Percentiles rank a stretch among this genome's conserved stretches.
Conservation (phyloP, 2,888 invertebrate species). For the Stegophylla sp. region DNA sequence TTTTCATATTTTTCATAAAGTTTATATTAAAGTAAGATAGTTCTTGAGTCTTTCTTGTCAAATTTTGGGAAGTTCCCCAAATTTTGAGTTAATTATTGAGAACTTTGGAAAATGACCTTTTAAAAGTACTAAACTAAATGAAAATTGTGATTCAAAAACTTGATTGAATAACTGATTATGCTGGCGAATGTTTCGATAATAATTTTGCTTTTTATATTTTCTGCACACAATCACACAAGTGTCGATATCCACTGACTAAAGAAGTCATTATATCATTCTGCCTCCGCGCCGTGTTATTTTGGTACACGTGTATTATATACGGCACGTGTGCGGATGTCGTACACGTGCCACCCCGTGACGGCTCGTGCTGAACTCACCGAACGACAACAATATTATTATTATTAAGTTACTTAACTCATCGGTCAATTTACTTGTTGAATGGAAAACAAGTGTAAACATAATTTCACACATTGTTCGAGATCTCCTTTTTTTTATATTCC, state of each 20-base stretch:
- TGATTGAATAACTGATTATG: too few species aligned
- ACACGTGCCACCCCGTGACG: background rate
- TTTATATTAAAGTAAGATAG: too few species aligned
- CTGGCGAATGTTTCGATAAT: too few species aligned
- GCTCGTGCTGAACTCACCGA: background rate
- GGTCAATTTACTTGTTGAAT: constrained; percentile 29
- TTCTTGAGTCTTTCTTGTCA: too few species aligned
- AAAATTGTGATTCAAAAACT: too few species aligned
- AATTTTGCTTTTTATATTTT: background rate
- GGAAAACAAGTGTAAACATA: background rate
- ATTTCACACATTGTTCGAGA: background rate
- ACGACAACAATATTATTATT: constrained; percentile 6
- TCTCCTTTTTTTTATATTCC: too few species aligned
- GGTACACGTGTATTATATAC: too few species aligned
- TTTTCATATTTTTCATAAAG: too few species aligned
- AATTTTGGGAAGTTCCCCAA: too few species aligned
- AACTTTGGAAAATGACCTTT: too few species aligned
- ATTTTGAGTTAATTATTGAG: too few species aligned
- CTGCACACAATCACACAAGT: background rate
- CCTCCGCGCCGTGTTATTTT: background rate
- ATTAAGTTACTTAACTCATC: background rate
- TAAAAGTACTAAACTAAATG: too few species aligned
- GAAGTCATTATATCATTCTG: background rate
- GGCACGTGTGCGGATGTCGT: constrained; percentile 18
- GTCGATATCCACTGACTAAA: background rate